Evolutionary conservation across 2,888 invertebrate genomes (phyloP).

Genomic region (Euphydryas editha): DNA sequence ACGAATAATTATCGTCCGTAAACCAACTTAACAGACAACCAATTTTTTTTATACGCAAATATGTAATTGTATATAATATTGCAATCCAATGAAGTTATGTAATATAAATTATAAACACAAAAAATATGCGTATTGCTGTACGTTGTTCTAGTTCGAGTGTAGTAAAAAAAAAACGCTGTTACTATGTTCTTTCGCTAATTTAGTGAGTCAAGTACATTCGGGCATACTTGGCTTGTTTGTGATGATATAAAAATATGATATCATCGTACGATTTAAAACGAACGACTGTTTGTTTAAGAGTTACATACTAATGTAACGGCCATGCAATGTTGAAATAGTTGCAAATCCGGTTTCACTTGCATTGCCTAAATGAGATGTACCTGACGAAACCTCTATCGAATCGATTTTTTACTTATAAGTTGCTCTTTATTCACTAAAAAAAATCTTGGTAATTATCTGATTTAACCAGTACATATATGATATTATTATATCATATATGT

Average conservation of each 20-base stretch:
- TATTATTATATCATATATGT: too few species aligned
- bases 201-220: slow-evolving; percentile 6
- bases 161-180: slow-evolving; percentile 16
- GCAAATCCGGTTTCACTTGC: slow-evolving; percentile 30
- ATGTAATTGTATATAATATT: background rate
- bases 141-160: slow-evolving; percentile 13
- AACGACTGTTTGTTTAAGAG: slow-evolving; percentile 21
- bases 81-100: slow-evolving; percentile 6
- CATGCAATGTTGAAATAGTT: slow-evolving; percentile 22
- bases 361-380: slow-evolving; percentile 25
- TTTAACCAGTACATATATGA: too few species aligned
- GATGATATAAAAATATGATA: slow-evolving; percentile 25
- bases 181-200: slow-evolving; percentile 5
- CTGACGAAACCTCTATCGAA: slow-evolving; percentile 13
- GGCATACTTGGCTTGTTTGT: background rate
- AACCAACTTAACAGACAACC: too few species aligned
- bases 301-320: slow-evolving; percentile 21
- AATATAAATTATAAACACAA: slow-evolving; percentile 10
- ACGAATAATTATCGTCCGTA: too few species aligned
- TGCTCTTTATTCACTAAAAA: too few species aligned
- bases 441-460: too few species aligned
- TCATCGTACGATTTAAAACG: slow-evolving; percentile 16
- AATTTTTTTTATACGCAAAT: too few species aligned
- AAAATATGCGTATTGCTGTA: slow-evolving; percentile 7
- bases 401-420: background rate